Evolutionary conservation across 2,888 invertebrate genomes (phyloP), one percentile per base, ranked within the genome.

Genomic region (Plebejus argus): DNA sequence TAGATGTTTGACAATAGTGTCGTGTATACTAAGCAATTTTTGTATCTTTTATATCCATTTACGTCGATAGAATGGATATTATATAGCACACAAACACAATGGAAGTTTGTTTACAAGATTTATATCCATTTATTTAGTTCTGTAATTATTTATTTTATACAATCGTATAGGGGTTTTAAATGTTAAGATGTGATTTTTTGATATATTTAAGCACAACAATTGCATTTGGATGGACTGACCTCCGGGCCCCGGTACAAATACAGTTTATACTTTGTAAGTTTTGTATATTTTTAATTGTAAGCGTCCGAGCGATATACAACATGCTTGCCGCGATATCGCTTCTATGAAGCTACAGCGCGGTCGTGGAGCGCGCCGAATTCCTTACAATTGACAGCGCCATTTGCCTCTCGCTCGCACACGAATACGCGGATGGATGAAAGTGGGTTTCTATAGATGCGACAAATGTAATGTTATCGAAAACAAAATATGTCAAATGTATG

Each of bases 251-350:
- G 91, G 91, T 92, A 92, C 91, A 91, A 91, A 86, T 88, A 90
- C 88, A 89, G 89, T 90, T 90, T 92, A 89, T 89, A 86, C 90
- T 91, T 90, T 90, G 88, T 89, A 85, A 87, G 89, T 92, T 88
- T 88, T 91, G 92, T 85, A 90, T 91, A 89, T 90, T 87, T 89
- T 85, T 66, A 20, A 86, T 87, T 84, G 84, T 82, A 83, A 86
- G 86, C 83, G 81, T 86, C 82, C 88, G 87, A 88, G 45, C 45
- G 61, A 76, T 61, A 33, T 76, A 89, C 87, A 87, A 89, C 84
- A 82, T 84, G 86, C 88, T 90, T 90, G 91, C 89, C 90, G 86
- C 87, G 83, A 82, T 81, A 83, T 89, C 86, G 90, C 92, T 93
- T 92, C 91, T 90, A 91, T 92, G 92, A 92, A 93, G 93, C 84